Base-by-base conservation (phyloP, 2,888 invertebrate species). In the Choristoneura rosaceana region DNA sequence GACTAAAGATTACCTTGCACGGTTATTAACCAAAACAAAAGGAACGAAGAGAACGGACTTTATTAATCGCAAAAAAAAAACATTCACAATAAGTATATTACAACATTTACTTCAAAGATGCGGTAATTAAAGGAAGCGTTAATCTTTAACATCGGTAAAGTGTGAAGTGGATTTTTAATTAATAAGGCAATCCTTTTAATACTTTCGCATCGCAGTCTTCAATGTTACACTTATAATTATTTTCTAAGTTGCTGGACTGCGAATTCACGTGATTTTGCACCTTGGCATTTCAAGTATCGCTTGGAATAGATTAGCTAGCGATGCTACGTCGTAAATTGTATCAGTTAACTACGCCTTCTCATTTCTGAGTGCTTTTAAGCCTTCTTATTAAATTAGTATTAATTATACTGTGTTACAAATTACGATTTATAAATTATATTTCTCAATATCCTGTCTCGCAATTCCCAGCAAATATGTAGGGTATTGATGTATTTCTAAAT, bases 251-350 rank as follows among this genome's bases (percentile, higher is more conserved):
- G 4, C 52, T 47, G 52, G 38, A 38, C n/a, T 61, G 58, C 12
- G 25, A 68, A 73, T 70, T 45, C 59, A 59, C 69, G 65, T 74
- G 66, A 78, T 76, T 74, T 80, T 76, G 86, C 87, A 84, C 89
- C 89, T 89, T 89, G 89, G 81, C 88, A 89, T 89, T 89, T 89
- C 74, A 74, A 75, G 79, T 81, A 85, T 84, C 84, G 83, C 86
- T 85, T 10, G 41, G 43, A 58, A 82, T 81, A 71, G 81, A 85
- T 82, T 80, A 74, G 75, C 80, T 74, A 75, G 81, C 76, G 80
- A 80, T 80, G 78, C 80, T 79, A 73, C 78, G 77, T 64, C 58
- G 67, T 80, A 80, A 84, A 83, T 79, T 83, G 81, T 84, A 85
- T 82, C 85, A 84, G 82, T 83, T 81, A 82, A 83, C 81, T 82